Evolutionary conservation across 2,113 vertebrate species (phyloP).

Genomic region (Chloebia gouldiae): DNA sequence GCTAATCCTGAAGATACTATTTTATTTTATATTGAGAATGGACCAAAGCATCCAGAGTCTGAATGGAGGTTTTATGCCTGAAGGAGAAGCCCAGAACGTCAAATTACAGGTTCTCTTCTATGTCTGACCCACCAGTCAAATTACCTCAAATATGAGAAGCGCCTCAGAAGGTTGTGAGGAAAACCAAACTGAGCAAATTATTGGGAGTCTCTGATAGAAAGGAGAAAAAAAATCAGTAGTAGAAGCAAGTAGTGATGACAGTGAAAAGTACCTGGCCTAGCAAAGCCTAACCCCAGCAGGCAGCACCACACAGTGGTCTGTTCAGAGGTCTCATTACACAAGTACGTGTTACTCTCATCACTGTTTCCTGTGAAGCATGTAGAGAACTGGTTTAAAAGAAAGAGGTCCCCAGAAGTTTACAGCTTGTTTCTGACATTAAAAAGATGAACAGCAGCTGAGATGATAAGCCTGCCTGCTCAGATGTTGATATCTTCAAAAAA

Average conservation of each 20-base stretch:
- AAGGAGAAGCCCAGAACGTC: neutral
- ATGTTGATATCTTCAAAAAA: neutral
- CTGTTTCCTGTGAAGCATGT: neutral
- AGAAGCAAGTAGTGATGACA: neutral
- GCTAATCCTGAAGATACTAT: neutral
- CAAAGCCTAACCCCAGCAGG: neutral
- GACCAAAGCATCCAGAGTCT: neutral
- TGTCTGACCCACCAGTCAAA: neutral
- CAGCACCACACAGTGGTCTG: neutral
- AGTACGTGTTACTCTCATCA: fast-evolving
- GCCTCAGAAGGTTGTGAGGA: neutral
- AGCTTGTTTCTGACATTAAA: neutral
- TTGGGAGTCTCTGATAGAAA: neutral
- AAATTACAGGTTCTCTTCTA: neutral
- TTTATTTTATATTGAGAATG: neutral
- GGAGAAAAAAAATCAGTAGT: neutral
- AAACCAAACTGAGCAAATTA: neutral
- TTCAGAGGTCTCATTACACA: neutral
- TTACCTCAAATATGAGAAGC: neutral
- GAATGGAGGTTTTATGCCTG: neutral
- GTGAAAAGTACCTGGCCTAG: neutral
- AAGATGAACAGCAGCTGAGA: neutral
- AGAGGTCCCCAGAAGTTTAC: neutral
- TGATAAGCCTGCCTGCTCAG: neutral
- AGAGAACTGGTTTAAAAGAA: neutral